Base-by-base conservation (phyloP, 2,888 invertebrate genomes). In the Ryuthela nishihirai region DNA sequence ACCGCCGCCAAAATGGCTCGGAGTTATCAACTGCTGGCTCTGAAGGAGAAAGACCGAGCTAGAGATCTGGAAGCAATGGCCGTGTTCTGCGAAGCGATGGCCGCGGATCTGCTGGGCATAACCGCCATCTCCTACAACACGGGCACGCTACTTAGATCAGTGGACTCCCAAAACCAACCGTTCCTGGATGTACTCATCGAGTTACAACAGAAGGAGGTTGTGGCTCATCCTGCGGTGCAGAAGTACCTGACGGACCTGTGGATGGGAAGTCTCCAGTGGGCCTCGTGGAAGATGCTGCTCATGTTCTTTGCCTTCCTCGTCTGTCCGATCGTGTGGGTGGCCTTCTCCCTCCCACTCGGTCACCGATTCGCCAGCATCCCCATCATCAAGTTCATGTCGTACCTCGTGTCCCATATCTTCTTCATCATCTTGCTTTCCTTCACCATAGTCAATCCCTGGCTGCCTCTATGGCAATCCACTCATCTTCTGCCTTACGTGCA, bases 311-410 rank as follows among this genome's bases (percentile, higher is more conserved):
- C 88, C 67, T 91, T 98, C 74, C 84, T 98, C 71, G 78, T 94
- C 49, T 92, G 92, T 72, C 99, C 99, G 34, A 92, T 97, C 5
- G 85, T 98, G 26, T 99, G 97, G 97, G 79, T 97, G 67, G 85
- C 88, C 44, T 92, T 97, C 75, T 94, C 95, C 64, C 83, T 97
- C 72, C 97, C 97, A 46, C 78, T 95, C 72, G 91, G 91, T 36
- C 93, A 94, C 79, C 88, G 88, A 76, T 94, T 89, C 78, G 91
- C 94, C 80, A 92, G 95, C 81, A 92, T 98, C 71, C 99, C 99
- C 55, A 97, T 99, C 72, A 95, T 99, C 72, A 99, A 99, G 78
- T 99, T 99, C 78, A 97, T 98, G 89, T 95, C 97, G 39, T 98
- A 99, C 77, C 82, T 99, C 70, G 97, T 98, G 21, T 97, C 98